These are phyloP conservation scores for Hippotragus niger DNA, from an alignment of 2,113 vertebrate genomes.

Conservation along the genomic window DNA sequence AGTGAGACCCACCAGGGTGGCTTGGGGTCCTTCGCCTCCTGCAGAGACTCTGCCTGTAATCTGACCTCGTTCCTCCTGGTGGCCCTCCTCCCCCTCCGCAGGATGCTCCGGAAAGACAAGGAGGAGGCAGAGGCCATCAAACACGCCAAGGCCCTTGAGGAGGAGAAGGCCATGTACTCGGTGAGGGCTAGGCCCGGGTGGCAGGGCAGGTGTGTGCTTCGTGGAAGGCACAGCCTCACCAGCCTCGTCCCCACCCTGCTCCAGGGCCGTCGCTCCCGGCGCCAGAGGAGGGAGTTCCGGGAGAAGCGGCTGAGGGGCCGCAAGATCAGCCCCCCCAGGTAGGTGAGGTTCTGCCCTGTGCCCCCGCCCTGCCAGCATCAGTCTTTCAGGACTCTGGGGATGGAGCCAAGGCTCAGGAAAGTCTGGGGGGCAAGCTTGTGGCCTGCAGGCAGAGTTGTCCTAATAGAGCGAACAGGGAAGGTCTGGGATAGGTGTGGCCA, in stretches of 20 bases:
- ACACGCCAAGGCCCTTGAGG: conserved; percentile 95
- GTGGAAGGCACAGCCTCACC: not conserved
- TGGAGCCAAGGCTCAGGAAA: too few species aligned
- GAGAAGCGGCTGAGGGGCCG: conserved; percentile 95
- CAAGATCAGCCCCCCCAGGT: conserved; percentile 98
- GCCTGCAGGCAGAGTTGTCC: not conserved
- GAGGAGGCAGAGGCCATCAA: conserved; percentile 98
- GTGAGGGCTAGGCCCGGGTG: conserved; percentile 77
- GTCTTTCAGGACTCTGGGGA: not conserved
- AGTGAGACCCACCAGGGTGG: not conserved
- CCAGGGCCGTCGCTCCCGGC: conserved; percentile 93
- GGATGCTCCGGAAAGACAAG: conserved; percentile 97
- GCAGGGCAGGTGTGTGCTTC: accelerated
- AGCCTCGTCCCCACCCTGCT: not conserved
- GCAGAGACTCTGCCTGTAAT: not conserved
- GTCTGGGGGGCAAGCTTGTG: not conserved
- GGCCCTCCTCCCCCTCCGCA: conserved; percentile 31
- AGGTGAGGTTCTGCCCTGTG: not conserved
- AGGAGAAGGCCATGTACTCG: conserved; percentile 99
- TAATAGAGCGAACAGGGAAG: too few species aligned
- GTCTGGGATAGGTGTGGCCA: not conserved
- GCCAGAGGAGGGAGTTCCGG: conserved; percentile 94
- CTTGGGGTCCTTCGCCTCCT: not conserved
- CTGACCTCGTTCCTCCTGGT: not conserved
- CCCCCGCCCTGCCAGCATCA: accelerated